Base-by-base conservation (phyloP, 2,888 invertebrate species). In the Patella depressa region DNA sequence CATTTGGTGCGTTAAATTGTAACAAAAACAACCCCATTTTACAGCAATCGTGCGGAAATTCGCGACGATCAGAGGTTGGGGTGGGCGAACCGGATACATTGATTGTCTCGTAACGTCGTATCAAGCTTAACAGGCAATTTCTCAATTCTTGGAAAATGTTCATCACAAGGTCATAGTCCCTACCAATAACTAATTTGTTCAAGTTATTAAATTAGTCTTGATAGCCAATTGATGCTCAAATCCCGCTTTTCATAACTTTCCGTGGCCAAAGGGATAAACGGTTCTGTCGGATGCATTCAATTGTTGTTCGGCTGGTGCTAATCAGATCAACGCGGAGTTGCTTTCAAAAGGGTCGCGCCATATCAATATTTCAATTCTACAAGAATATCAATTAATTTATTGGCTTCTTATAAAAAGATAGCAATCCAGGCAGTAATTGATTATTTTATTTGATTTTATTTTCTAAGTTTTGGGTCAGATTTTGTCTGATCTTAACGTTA, bases 111-210 rank as follows among this genome's bases (percentile, higher is more conserved):
- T 65, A 65, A 65, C 65, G 65, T 65, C 65, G 14, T 19, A 12
- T 24, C 65, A 24, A 65, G 19, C 19, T 24, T 24, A 19, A 65
- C 19, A 19, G 24, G 24, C 65, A 19, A 65, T 65, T 65, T 24
- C 5, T 65, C 65, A 65, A 65, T 24, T 11, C 24, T 24, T 24
- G 24, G 11, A 9, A 65, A 24, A 65, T 65, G 24, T 65, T 65
- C 65, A 19, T 65, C 24, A 24, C 65, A 65, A 24, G 24, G 65
- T 24, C 65, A 65, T 65, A 24, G 65, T 65, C 19, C 24, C 19
- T 11, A 65, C 65, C 65, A 65, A 65, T 65, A 65, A 65, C 65
- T 65, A 65, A 65, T 65, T 65, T 65, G 65, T 65, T 65, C 65
- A 24, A 24, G 19, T 65, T n/a, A 65, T 65, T 65, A 19, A 24